Evolutionary conservation across 1,140 invertebrate species (phyloP).

Genomic region (Achroia grisella): DNA sequence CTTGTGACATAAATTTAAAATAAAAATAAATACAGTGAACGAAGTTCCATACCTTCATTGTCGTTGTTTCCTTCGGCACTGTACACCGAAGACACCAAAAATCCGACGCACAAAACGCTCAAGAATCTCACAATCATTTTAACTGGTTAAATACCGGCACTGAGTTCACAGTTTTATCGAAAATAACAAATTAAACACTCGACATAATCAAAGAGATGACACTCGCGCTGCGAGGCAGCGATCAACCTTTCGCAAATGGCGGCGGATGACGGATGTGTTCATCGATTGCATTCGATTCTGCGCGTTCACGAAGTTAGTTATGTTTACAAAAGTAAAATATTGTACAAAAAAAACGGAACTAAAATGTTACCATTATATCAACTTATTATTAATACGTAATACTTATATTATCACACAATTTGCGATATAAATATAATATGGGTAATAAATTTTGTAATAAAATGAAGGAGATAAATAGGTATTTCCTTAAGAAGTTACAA

Average conservation of each 20-base stretch:
- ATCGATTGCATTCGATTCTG: constrained; percentile 56
- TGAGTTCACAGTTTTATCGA: constrained; percentile 58
- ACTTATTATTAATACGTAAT: too few relatives aligned
- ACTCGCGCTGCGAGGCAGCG: constrained; percentile 61
- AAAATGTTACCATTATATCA: constrained; percentile 3
- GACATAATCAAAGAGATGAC: constrained; percentile 63
- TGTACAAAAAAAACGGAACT: background rate
- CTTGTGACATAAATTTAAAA: constrained; percentile 24
- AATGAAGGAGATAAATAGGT: too few relatives aligned
- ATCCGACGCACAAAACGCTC: constrained; percentile 61
- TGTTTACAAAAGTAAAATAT: background rate
- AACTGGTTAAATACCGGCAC: constrained; percentile 48
- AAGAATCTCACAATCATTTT: constrained; percentile 71
- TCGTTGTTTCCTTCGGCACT: constrained; percentile 62
- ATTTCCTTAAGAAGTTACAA: too few relatives aligned
- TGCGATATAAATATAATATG: too few relatives aligned
- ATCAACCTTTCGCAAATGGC: constrained; percentile 68
- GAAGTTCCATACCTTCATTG: constrained; percentile 61
- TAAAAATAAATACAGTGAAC: constrained; percentile 42
- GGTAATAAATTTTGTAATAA: too few relatives aligned
- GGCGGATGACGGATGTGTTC: constrained; percentile 68
- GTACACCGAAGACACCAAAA: constrained; percentile 58
- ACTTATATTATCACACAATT: too few relatives aligned
- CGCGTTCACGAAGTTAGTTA: constrained; percentile 10
- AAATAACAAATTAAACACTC: constrained; percentile 66